Conservation (phyloP, 1,140 invertebrate species). For the Drosophila mojavensis region DNA sequence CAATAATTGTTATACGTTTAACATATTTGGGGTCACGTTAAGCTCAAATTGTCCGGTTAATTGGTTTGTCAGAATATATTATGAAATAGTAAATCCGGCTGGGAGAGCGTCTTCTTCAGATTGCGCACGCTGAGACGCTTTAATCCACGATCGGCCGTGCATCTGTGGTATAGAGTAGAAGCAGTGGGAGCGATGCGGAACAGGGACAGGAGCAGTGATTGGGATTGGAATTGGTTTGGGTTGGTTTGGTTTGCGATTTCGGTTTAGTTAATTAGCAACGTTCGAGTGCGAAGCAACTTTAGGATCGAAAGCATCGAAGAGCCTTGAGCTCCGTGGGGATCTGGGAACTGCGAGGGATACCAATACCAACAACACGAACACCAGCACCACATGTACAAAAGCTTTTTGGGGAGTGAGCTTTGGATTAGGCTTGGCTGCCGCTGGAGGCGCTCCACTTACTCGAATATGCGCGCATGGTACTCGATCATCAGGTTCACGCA, state of each 20-base stretch:
- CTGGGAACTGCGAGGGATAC: not conserved
- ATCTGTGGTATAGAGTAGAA: slow-evolving; percentile 51
- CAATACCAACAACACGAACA: slow-evolving; percentile 25
- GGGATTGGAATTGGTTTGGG: slow-evolving; percentile 10
- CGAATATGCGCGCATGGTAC: slow-evolving; percentile 78
- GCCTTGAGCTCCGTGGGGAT: not conserved
- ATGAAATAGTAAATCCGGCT: slow-evolving; percentile 78
- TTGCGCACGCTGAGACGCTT: slow-evolving; percentile 69
- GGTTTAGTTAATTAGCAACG: slow-evolving; percentile 22
- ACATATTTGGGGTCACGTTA: slow-evolving; percentile 6
- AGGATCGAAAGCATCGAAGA: not conserved
- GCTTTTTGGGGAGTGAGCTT: slow-evolving; percentile 7
- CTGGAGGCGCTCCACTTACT: slow-evolving; percentile 65
- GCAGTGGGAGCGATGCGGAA: slow-evolving; percentile 12
- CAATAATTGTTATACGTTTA: slow-evolving; percentile 10
- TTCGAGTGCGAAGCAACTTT: slow-evolving; percentile 26
- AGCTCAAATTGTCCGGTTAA: slow-evolving; percentile 11
- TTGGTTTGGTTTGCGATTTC: not conserved
- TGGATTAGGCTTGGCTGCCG: not conserved
- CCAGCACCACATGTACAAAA: slow-evolving; percentile 48
- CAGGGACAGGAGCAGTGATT: slow-evolving; percentile 12
- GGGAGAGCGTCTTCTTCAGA: slow-evolving; percentile 78
- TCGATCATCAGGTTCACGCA: slow-evolving; percentile 82
- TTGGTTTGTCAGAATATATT: slow-evolving; percentile 64
- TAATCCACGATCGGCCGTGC: slow-evolving; percentile 67